Conservation (phyloP, 2,888 invertebrate genomes). For the Lottia scabra region DNA sequence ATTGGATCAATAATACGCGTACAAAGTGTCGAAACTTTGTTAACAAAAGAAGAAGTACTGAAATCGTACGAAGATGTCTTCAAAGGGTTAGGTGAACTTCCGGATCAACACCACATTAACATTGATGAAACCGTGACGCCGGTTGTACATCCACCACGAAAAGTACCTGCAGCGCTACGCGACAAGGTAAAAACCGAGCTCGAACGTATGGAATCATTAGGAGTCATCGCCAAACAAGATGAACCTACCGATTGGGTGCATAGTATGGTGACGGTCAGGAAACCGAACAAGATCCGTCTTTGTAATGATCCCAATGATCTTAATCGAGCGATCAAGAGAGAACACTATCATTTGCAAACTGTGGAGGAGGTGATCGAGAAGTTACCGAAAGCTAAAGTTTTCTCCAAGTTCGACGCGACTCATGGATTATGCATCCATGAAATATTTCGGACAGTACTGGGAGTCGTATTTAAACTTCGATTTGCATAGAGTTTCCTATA, state of each 20-base stretch:
- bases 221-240: slow-evolving; percentile 21
- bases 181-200: slow-evolving; percentile 28
- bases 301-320: slow-evolving; percentile 6
- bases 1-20: background rate
- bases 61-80: too few species aligned
- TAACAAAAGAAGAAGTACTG: too few species aligned
- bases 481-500: too few species aligned
- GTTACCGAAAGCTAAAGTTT: slow-evolving; percentile 24
- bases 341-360: slow-evolving; percentile 27
- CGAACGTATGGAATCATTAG: slow-evolving; percentile 9
- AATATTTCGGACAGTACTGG: too few species aligned
- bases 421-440: slow-evolving; percentile 35
- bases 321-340: slow-evolving; percentile 22
- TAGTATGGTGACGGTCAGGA: slow-evolving; percentile 25
- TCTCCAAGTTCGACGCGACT: slow-evolving; percentile 31
- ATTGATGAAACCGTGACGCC: too few species aligned
- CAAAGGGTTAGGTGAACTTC: too few species aligned
- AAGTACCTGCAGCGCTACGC: slow-evolving; percentile 13
- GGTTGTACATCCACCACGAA: too few species aligned
- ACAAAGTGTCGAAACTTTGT: too few species aligned
- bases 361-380: slow-evolving; percentile 34
- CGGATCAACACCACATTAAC: too few species aligned
- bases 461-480: too few species aligned
- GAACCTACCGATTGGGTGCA: slow-evolving; percentile 34
- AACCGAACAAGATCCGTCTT: slow-evolving; percentile 20